These are phyloP conservation scores for Misgurnus anguillicaudatus DNA, from an alignment of 2,113 vertebrate genomes.

Conservation along the genomic window DNA sequence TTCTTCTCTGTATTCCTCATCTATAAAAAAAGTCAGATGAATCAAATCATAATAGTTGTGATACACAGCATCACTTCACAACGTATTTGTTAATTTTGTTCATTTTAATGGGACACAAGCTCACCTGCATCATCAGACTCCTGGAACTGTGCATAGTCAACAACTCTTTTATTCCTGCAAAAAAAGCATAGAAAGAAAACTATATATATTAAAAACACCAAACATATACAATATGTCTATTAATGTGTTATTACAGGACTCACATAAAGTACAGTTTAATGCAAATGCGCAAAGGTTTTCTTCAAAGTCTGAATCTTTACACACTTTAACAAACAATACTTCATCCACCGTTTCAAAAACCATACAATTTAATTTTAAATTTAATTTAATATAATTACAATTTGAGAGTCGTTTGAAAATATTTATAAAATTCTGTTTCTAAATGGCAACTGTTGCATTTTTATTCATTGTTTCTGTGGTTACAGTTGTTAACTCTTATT, in stretches of 20 bases:
- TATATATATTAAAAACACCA: background rate
- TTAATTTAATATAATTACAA: too few relatives aligned
- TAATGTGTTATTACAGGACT: background rate
- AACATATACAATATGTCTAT: background rate
- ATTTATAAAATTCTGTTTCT: background rate
- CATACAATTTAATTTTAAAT: too few relatives aligned
- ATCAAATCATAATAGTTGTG: background rate
- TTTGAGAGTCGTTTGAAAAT: too few relatives aligned
- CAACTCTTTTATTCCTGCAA: constrained; percentile 96
- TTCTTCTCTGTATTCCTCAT: constrained; percentile 93
- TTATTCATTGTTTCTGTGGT: background rate
- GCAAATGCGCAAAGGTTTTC: too few relatives aligned
- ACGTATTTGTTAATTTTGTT: background rate
- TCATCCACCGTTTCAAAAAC: too few relatives aligned
- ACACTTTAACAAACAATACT: too few relatives aligned
- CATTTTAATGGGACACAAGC: background rate
- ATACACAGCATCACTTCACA: background rate
- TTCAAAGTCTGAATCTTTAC: too few relatives aligned
- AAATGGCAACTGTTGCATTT: background rate
- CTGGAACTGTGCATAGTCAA: constrained; percentile 98
- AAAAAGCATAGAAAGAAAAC: background rate
- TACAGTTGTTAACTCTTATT: constrained; percentile 27
- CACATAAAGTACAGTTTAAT: background rate
- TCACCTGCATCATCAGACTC: constrained; percentile 92
- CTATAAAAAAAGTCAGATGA: constrained; percentile 64